Conservation (phyloP, 2,113 vertebrate species). For the Trachemys scripta region DNA sequence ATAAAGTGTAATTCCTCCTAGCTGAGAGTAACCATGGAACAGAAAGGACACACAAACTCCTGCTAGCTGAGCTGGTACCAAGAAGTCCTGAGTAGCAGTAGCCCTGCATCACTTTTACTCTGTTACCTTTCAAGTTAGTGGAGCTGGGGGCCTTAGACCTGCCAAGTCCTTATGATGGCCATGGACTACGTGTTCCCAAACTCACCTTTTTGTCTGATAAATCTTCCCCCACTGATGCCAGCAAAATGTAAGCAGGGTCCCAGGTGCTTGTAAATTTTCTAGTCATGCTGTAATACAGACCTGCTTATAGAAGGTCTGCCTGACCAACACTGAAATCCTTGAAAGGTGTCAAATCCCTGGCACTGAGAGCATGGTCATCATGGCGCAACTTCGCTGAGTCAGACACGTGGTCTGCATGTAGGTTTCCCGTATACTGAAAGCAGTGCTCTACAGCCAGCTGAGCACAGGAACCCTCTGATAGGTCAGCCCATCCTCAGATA, state of each 20-base stretch:
- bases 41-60: neutral
- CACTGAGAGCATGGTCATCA: neutral
- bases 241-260: neutral
- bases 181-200: neutral
- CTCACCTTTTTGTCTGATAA: neutral
- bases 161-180: neutral
- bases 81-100: constrained; percentile 26
- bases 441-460: neutral
- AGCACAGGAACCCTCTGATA: neutral
- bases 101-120: neutral
- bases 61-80: neutral
- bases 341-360: neutral
- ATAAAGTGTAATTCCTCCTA: neutral
- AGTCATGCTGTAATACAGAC: neutral
- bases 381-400: neutral
- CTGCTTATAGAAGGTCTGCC: neutral
- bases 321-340: neutral
- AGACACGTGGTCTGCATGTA: neutral
- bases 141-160: constrained; percentile 10
- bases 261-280: constrained; percentile 5
- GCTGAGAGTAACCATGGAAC: neutral
- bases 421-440: neutral
- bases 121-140: neutral
- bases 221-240: constrained; percentile 9
- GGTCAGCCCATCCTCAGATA: neutral